phyloP scores from a whole-genome alignment of 2,797 vertebrate genomes.

The Sebastes hopkinsi region DNA sequence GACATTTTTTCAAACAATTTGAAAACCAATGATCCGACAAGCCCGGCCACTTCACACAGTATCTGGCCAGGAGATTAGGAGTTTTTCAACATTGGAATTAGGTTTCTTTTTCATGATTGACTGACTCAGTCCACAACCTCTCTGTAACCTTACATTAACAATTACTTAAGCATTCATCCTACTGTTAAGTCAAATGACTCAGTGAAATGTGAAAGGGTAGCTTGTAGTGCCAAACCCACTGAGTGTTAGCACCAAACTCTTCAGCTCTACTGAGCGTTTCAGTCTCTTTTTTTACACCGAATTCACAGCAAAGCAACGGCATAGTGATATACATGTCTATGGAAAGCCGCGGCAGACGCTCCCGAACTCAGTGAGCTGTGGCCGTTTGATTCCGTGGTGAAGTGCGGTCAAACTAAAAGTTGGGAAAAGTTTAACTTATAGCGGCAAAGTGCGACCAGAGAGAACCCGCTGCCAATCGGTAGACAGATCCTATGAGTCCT shows the following conservation, averaged over 20 bases:
- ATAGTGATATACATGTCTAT: too few species aligned
- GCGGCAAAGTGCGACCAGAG: too few species aligned
- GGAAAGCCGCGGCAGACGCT: accelerated
- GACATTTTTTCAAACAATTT: background rate
- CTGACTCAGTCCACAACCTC: background rate
- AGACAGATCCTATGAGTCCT: too few species aligned
- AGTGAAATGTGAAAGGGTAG: background rate
- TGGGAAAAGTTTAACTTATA: too few species aligned
- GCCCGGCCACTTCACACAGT: background rate
- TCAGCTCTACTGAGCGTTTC: background rate
- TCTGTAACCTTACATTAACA: background rate
- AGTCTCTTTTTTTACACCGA: too few species aligned
- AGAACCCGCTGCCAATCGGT: too few species aligned
- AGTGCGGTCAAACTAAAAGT: too few species aligned
- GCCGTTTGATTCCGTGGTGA: too few species aligned
- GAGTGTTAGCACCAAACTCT: background rate
- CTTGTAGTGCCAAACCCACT: background rate
- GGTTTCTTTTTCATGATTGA: background rate
- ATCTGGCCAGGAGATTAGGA: background rate
- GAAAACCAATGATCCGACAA: background rate
- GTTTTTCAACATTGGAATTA: background rate
- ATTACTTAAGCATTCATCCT: background rate
- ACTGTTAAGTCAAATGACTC: background rate
- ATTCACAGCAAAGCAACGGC: too few species aligned
- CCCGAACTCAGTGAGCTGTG: too few species aligned